A percentile compares a stretch with the other conserved stretches of the same genome.
Conservation (phyloP, 1,140 invertebrate species). For the Pseudachorutes palmiensis region DNA sequence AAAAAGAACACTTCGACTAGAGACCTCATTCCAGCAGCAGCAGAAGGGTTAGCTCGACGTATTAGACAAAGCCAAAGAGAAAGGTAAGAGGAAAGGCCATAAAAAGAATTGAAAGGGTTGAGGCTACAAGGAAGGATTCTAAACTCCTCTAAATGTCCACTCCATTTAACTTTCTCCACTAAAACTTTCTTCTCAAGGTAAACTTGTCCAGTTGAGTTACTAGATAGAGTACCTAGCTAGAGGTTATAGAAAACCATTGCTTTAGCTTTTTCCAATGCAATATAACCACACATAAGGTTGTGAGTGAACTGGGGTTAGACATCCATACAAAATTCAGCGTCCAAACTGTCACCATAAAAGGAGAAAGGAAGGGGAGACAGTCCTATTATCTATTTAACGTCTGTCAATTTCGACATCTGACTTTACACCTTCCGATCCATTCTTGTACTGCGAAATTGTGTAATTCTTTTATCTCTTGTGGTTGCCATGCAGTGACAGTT, state of each 20-base stretch:
- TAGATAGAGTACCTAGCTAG: too few species aligned
- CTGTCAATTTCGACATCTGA: not conserved
- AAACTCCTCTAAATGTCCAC: not conserved
- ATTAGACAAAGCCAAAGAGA: not conserved
- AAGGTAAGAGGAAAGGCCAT: not conserved
- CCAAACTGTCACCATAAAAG: not conserved
- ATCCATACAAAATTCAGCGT: not conserved
- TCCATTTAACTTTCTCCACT: not conserved
- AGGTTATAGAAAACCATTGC: too few species aligned
- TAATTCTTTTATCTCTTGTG: not conserved
- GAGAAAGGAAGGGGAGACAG: not conserved
- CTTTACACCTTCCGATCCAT: not conserved
- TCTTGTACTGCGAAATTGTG: too few species aligned
- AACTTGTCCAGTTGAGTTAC: not conserved
- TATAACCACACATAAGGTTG: too few species aligned
- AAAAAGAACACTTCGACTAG: not conserved
- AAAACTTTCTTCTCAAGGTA: not conserved
- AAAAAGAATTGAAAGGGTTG: not conserved
- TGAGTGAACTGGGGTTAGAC: too few species aligned
- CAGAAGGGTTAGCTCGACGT: not conserved
- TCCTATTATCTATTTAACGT: not conserved
- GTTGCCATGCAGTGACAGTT: not conserved
- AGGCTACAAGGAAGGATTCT: not conserved
- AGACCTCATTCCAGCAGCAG: not conserved
- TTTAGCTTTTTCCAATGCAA: too few species aligned